Base-by-base conservation (phyloP, 1,140 invertebrate genomes). In the Diploscapter pachys region DNA sequence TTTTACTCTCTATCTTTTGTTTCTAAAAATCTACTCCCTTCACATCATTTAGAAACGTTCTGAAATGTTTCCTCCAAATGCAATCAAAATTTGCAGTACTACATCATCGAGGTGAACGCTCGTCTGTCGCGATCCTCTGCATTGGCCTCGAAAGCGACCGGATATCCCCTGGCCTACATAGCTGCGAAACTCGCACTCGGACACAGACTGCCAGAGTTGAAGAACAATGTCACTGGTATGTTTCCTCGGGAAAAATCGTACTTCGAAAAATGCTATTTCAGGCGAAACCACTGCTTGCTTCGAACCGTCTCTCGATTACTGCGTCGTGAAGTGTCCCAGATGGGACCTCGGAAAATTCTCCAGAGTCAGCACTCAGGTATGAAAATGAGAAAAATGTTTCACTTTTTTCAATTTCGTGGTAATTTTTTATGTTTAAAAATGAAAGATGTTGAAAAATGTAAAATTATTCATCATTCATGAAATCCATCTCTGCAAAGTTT, bases 321-420 rank as follows among this genome's bases (percentile, higher is more conserved):
- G 95, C 87, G 96, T 99, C 4, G 95, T 99, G 0, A 91, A 91
- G 88, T 94, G 98, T 82, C 96, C 96, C 0, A 89, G 97, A 81
- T 99, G 96, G 96, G 97, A 99, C 89, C 88, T 99, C 55, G 91
- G 92, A 67, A 99, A 99, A 86, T 99, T 99, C 86, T 91, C 91
- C 53, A 89, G 93, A 78, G 96, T 99, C 3, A 93, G 92, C 81
- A 96, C 93, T 3, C 96, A 96, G 89, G 91, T 91, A 83, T 81
- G 57, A 59, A 31, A 59, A 31, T 59, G 57, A 59, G 57, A 0
- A 59, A 11, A 11, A 59, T 59, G 31, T 59, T 11, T 59, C 57
- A n/a, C 2, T 59, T 59, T 31, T 31, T 31, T 1, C 31, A 31
- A 31, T 31, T 31, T 31, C 1, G 31, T 31, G 31, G n/a, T n/a